A percentile compares a stretch with the other conserved stretches of the same genome.
These are phyloP conservation scores for Ganaspis brasiliensis DNA, from an alignment of 2,888 invertebrate genomes.

Conservation along the genomic window DNA sequence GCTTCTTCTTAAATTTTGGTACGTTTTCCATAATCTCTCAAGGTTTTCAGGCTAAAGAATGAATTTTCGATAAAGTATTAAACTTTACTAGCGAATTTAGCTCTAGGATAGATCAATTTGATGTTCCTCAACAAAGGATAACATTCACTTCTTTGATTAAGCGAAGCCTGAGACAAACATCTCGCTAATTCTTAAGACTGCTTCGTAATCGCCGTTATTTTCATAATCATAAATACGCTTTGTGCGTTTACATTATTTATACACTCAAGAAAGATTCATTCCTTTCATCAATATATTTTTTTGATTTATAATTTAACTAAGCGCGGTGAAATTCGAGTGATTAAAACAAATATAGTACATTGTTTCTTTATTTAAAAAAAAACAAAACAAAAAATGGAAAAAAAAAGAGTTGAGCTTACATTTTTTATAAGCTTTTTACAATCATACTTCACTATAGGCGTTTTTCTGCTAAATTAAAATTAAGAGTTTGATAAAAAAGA, in stretches of 20 bases:
- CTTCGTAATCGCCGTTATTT: slow-evolving; percentile 64
- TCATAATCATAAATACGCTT: slow-evolving; percentile 41
- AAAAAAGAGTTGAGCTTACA: not conserved
- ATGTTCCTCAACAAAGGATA: slow-evolving; percentile 65
- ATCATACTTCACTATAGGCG: not conserved
- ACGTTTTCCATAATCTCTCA: slow-evolving; percentile 13
- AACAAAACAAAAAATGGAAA: not conserved
- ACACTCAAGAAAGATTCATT: not conserved
- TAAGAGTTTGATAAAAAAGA: not conserved
- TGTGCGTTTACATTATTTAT: slow-evolving; percentile 2
- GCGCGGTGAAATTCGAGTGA: slow-evolving; percentile 7
- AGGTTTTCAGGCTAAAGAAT: slow-evolving; percentile 52
- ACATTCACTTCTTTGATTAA: slow-evolving; percentile 40
- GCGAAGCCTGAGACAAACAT: slow-evolving; percentile 56
- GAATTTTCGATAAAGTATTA: slow-evolving; percentile 61
- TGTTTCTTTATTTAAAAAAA: not conserved
- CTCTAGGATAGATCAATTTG: slow-evolving; percentile 66
- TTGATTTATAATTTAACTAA: not conserved
- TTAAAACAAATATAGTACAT: slow-evolving; percentile 15
- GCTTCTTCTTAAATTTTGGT: slow-evolving; percentile 20
- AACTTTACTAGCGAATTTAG: slow-evolving; percentile 61
- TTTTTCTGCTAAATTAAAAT: not conserved
- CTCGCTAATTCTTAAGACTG: slow-evolving; percentile 76
- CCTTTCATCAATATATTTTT: not conserved
- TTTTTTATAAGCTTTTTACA: not conserved